Evolutionary conservation across 2,888 invertebrate species (phyloP), one percentile per base, ranked within the genome.

Genomic region (Agrotis exclamationis): DNA sequence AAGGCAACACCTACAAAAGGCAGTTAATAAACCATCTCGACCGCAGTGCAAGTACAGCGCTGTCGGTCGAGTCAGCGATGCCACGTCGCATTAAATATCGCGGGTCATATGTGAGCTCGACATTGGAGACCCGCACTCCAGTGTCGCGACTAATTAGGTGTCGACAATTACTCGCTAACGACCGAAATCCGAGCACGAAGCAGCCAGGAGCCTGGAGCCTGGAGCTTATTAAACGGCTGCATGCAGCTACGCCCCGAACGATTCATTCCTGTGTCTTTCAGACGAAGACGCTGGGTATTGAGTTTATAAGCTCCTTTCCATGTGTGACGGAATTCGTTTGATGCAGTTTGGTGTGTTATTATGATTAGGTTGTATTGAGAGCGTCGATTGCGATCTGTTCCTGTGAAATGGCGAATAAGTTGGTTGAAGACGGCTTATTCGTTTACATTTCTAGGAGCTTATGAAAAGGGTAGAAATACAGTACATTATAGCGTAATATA

Each of bases 101-200:
- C 88, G 90, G 92, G 93, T 93, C 94, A 94, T 94, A 89, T 93
- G 93, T 93, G 94, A 91, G 87, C 86, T 84, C 89, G 93, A 89
- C 91, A 93, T 90, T 86, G 89, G 93, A 93, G 90, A 86, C 86
- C 85, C 80, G 88, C 86, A 87, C 88, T 92, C 92, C 87, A 92
- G 91, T 92, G 89, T 88, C 89, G 86, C 89, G 90, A 90, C 93
- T 94, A 94, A 95, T 95, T 95, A 95, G 93, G 91, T 92, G 94
- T 86, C 94, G 93, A 92, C 95, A 94, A 94, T 95, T 94, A 93
- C 93, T 83, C 90, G 89, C 93, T 95, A 95, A 95, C 95, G 93
- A 93, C 93, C 93, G 95, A 93, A 94, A 95, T 92, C 90, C 88
- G 95, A 95, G 90, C 85, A 85, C 72, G 24, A 71, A 85, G 84